Percentiles rank a stretch among this genome's conserved stretches.
Evolutionary conservation across 2,888 invertebrate genomes (phyloP).

Genomic region (Drosophila demipolita): DNA sequence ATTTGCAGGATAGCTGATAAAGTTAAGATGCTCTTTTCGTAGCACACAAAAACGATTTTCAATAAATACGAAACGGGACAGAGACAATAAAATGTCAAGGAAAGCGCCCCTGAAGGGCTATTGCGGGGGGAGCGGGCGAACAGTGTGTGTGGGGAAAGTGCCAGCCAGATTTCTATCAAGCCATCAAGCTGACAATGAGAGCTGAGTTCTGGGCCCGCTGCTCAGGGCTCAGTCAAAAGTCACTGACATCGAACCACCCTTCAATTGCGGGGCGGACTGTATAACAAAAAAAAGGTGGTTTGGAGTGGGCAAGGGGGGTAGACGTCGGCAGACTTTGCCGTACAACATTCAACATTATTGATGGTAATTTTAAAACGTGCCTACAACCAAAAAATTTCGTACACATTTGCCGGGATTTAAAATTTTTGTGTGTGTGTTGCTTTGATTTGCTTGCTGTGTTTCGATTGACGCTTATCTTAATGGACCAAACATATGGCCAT

Average conservation of each 20-base stretch:
- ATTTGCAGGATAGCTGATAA: neutral
- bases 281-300: neutral
- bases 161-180: conserved; percentile 72
- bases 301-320: neutral
- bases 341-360: conserved; percentile 68
- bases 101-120: conserved; percentile 18
- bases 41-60: conserved; percentile 56
- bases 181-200: conserved; percentile 73
- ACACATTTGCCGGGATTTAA: conserved; percentile 81
- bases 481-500: conserved; percentile 79
- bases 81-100: conserved; percentile 72
- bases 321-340: conserved; percentile 4
- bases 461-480: conserved; percentile 81
- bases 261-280: neutral
- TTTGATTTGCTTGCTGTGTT: conserved; percentile 60
- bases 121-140: neutral
- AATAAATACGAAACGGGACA: conserved; percentile 70
- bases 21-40: conserved; percentile 31
- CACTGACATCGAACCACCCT: conserved; percentile 50
- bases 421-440: conserved; percentile 59
- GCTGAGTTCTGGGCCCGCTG: conserved; percentile 18
- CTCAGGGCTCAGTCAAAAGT: conserved; percentile 62
- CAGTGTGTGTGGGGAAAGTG: conserved; percentile 4
- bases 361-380: conserved; percentile 82
- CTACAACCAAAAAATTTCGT: conserved; percentile 67